Base-by-base conservation (phyloP, 2,797 vertebrate species). In the Trichosurus vulpecula region DNA sequence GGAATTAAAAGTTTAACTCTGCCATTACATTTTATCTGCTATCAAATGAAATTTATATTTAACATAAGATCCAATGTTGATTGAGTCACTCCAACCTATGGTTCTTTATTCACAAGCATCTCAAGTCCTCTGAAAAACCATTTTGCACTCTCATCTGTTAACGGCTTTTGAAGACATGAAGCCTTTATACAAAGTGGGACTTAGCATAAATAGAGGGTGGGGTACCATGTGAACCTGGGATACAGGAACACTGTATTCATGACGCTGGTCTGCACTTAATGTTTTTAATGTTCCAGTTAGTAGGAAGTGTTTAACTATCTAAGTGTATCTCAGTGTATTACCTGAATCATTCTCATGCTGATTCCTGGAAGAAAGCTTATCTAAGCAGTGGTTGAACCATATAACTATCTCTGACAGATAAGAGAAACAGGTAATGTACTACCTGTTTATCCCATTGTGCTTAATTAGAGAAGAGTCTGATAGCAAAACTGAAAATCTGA, bases 71-170 rank as follows among this genome's bases (percentile, higher is more conserved):
- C 27, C 25, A 29, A 10, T 13, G 16, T 29, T 29, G 22, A 1
- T 35, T 0, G 0, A 19, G 54, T 10, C 25, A 1, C 0, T 2
- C 53, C 30, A 57, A 13, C 29, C 11, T 0, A 0, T 9, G 30
- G 14, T 31, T 94, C n/a, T 90, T 13, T 54, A 6, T 0, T 92
- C 51, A 14, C 41, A 51, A 4, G 5, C 61, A n/a, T 74, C 35
- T 74, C 61, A 74, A 41, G 16, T 74, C n/a, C 19, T 81, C 66
- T 52, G 31, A 66, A 56, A 90, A 52, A 14, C 13, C 4, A 1
- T 54, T 87, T 25, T 14, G 41, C 16, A 25, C n/a, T 30, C 30
- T 57, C 8, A 0, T 13, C 41, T 27, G 4, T 31, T 47, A 1
- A 14, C 16, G 30, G 35, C 52, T 3, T 5, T 0, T 0, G 0